Percentiles rank a stretch among this genome's conserved stretches.
phyloP scores from a whole-genome alignment of 2,113 vertebrate species.

The Hoplias malabaricus region DNA sequence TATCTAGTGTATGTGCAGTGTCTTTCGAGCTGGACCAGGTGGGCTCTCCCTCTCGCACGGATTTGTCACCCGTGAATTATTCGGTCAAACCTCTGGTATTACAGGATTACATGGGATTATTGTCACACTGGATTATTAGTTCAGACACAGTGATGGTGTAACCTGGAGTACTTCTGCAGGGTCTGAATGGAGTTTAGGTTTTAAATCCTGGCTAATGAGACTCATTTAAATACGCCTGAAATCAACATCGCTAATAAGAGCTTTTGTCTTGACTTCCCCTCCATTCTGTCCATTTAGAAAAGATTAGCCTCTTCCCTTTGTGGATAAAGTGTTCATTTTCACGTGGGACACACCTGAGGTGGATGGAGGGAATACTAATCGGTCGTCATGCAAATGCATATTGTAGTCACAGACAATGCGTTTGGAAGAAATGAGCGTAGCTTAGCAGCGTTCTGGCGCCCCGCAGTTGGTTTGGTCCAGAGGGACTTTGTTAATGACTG shows the following conservation, averaged over 20 bases:
- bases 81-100: slow-evolving; percentile 66
- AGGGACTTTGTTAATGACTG: not conserved
- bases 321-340: not conserved
- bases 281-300: not conserved
- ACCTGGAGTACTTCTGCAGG: not conserved
- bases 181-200: not conserved
- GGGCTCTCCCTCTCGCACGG: slow-evolving; percentile 27
- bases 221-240: not conserved
- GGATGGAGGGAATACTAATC: not conserved
- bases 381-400: not conserved
- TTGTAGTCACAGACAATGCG: not conserved
- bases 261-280: not conserved
- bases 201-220: slow-evolving; percentile 16
- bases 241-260: not conserved
- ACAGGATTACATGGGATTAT: slow-evolving; percentile 67
- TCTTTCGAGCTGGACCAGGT: slow-evolving; percentile 3
- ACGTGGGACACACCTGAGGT: not conserved
- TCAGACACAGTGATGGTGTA: slow-evolving; percentile 9
- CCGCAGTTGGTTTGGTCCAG: not conserved
- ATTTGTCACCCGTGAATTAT: slow-evolving; percentile 66
- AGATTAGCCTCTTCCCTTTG: not conserved
- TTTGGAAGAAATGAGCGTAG: not conserved
- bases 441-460: not conserved
- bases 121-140: slow-evolving; percentile 57
- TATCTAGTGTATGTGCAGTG: not conserved